phyloP scores from a whole-genome alignment of 2,797 vertebrate species.

The Hozukius guyotensis region DNA sequence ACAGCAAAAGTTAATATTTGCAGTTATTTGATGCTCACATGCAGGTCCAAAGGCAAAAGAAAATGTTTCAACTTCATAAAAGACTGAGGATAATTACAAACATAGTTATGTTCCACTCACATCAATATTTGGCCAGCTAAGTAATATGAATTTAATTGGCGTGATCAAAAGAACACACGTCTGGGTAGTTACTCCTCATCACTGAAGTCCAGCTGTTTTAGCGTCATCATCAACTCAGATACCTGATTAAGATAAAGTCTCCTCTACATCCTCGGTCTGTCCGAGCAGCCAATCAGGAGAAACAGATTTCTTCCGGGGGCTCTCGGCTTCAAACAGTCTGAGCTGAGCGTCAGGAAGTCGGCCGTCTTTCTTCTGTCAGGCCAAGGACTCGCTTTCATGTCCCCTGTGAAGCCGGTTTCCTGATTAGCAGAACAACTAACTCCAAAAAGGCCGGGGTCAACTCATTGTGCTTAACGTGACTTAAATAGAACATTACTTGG shows the following conservation, averaged over 20 bases:
- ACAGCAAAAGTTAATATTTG: not conserved
- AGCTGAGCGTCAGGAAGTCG: slow-evolving; percentile 63
- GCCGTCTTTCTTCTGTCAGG: slow-evolving; percentile 57
- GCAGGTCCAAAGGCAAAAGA: not conserved
- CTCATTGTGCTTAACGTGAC: not conserved
- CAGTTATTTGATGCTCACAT: not conserved
- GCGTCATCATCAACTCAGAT: slow-evolving; percentile 30
- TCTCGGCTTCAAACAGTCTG: slow-evolving; percentile 54
- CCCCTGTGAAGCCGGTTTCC: slow-evolving; percentile 56
- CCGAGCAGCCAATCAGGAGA: slow-evolving; percentile 42
- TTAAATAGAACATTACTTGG: not conserved
- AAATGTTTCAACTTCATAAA: not conserved
- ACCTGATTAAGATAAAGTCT: slow-evolving; percentile 63
- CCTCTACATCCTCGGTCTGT: slow-evolving; percentile 33
- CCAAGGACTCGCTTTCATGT: slow-evolving; percentile 60
- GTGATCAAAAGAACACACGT: slow-evolving; percentile 29
- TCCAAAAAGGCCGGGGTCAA: slow-evolving; percentile 20
- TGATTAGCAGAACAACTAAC: slow-evolving; percentile 44
- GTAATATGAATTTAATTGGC: not conserved
- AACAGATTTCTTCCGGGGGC: slow-evolving; percentile 50
- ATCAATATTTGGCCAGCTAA: not conserved
- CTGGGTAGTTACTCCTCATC: slow-evolving; percentile 6
- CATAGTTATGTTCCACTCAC: not conserved
- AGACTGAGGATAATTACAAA: slow-evolving; percentile 10
- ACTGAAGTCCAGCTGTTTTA: slow-evolving; percentile 49